These are phyloP conservation scores for Chlorops oryzae DNA, from an alignment of 1,140 invertebrate species.

Conservation along the genomic window DNA sequence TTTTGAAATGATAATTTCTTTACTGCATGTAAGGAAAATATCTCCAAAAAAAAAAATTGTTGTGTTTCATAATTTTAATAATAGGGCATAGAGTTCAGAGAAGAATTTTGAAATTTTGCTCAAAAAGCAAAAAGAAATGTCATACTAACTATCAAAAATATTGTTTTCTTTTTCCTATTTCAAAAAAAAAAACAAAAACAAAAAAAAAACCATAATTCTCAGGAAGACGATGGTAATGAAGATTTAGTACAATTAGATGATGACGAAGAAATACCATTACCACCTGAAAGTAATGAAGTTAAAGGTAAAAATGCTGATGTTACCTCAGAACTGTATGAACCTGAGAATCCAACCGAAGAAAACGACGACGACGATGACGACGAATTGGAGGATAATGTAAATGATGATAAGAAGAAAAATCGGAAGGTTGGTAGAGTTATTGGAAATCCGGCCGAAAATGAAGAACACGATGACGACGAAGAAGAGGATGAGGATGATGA, in stretches of 20 bases:
- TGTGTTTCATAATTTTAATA: no score
- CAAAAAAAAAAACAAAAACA: constrained; percentile 17
- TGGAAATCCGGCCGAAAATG: not conserved
- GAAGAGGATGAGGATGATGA: constrained; percentile 2
- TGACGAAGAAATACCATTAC: constrained; percentile 44
- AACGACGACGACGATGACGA: constrained; percentile 20
- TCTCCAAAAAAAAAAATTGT: no score
- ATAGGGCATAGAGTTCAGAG: no score
- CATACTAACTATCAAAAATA: constrained; percentile 35
- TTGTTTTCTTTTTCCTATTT: constrained; percentile 30
- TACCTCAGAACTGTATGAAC: constrained; percentile 34
- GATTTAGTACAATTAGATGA: constrained; percentile 48
- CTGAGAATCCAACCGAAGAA: constrained; percentile 40
- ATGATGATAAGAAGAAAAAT: not conserved
- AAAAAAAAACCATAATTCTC: constrained; percentile 10
- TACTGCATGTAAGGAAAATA: no score
- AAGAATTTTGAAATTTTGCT: no score
- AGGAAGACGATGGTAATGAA: constrained; percentile 46
- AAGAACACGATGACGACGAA: constrained; percentile 4
- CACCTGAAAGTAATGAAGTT: constrained; percentile 22
- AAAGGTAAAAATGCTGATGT: constrained; percentile 10
- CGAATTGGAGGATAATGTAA: not conserved
- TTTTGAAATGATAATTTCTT: no score
- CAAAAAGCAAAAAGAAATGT: constrained; percentile 18
- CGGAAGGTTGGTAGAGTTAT: constrained; percentile 2